phyloP scores from a whole-genome alignment of 2,888 invertebrate genomes.

The Lottia gigantea region DNA sequence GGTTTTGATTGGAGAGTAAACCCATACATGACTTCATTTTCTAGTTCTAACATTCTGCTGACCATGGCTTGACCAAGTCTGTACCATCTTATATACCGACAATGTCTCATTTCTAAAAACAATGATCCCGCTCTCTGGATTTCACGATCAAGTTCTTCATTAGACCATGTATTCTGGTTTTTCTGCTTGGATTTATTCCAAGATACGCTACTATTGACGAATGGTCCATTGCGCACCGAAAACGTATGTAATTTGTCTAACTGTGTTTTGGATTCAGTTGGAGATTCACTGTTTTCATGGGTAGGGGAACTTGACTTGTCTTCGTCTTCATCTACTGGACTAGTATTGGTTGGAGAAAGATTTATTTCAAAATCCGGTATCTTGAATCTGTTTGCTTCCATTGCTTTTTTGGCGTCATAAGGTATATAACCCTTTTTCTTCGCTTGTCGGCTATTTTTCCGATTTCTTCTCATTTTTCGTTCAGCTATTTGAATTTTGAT shows the following conservation, averaged over 20 bases:
- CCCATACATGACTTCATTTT: background rate
- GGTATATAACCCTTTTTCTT: background rate
- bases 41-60: conserved; percentile 17
- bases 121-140: conserved; percentile 10
- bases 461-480: conserved; percentile 13
- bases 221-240: background rate
- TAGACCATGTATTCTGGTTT: conserved; percentile 6
- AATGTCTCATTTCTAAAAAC: conserved; percentile 18
- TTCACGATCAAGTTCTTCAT: conserved; percentile 14
- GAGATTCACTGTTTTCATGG: background rate
- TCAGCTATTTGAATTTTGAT: conserved; percentile 22
- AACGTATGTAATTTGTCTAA: background rate
- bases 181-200: conserved; percentile 11
- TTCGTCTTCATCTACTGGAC: background rate
- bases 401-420: background rate
- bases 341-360: background rate
- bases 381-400: background rate
- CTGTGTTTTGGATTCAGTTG: background rate
- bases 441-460: background rate
- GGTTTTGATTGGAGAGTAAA: too few relatives aligned
- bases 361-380: background rate
- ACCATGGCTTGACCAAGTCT: conserved; percentile 16
- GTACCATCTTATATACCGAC: conserved; percentile 20
- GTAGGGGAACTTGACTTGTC: background rate
- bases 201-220: conserved; percentile 10